Base-by-base conservation (phyloP, 2,888 invertebrate species). In the Ramazzottius varieornatus region DNA sequence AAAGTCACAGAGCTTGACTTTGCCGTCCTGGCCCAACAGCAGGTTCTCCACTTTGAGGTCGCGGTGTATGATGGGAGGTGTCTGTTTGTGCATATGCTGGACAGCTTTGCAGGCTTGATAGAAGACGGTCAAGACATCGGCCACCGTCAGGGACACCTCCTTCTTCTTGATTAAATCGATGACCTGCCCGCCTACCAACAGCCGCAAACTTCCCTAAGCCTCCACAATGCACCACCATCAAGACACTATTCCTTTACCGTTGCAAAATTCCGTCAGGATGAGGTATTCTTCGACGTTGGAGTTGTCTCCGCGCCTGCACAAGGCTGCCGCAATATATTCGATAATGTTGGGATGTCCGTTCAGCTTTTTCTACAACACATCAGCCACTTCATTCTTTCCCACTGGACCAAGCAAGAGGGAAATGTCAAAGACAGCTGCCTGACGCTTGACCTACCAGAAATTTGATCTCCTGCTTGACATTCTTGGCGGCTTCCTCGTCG, bases 31-130 rank as follows among this genome's bases (percentile, higher is more conserved):
- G 68, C 88, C 86, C 71, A 96, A 82, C 68, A 98, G 79, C 73
- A 96, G 83, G 78, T 96, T 96, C 80, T 96, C 96, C 69, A 88
- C 83, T 81, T 96, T 96, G 72, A 96, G 83, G 80, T 96, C 96
- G 72, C 94, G 81, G 78, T 96, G 96, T 64, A 87, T 84, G 67
- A 96, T 85, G n/a, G 92, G 86, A 46, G 90, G 88, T 63, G 81
- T 81, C 76, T 89, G 89, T 46, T 81, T 82, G 74, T 96, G 96
- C 86, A 98, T 86, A 74, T 92, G 91, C 70, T 89, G 85, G 16
- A 96, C 86, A 46, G 93, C 89, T 69, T 82, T 82, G 71, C 88
- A 85, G 32, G 87, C 85, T 78, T 94, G 92, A 78, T 92, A 92
- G 76, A 92, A 88, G 69, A 94, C 83, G 73, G 83, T 83, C 70